These are phyloP conservation scores for Notodonta dromedarius DNA, from an alignment of 2,888 invertebrate species.

Conservation along the genomic window DNA sequence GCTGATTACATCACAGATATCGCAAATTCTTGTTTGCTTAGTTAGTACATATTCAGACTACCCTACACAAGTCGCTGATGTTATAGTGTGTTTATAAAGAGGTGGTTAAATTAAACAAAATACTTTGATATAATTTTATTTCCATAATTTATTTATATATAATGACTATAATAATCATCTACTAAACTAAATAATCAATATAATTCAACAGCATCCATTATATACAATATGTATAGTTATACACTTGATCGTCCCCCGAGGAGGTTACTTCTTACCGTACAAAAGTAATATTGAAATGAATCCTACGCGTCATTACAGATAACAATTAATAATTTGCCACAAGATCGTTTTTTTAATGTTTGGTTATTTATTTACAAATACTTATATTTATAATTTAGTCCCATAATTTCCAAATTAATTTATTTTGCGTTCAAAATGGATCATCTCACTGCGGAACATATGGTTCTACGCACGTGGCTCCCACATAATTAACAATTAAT, in stretches of 20 bases:
- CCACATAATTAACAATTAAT: conserved; percentile 56
- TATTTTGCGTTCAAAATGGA: conserved; percentile 54
- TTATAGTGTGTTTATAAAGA: too few species aligned
- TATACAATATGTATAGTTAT: conserved; percentile 82
- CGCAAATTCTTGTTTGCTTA: too few species aligned
- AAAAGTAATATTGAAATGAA: conserved; percentile 70
- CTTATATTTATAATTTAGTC: conserved; percentile 80
- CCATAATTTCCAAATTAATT: conserved; percentile 78
- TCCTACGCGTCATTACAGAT: conserved; percentile 66
- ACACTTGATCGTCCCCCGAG: conserved; percentile 53
- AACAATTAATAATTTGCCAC: conserved; percentile 82
- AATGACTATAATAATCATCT: conserved; percentile 82
- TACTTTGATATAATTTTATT: conserved; percentile 82
- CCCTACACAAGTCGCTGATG: too few species aligned
- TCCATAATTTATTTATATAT: conserved; percentile 78
- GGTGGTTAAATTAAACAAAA: conserved; percentile 15
- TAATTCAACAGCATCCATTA: conserved; percentile 82
- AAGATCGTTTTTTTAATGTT: conserved; percentile 63
- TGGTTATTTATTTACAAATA: conserved; percentile 78
- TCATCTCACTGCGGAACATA: conserved; percentile 21
- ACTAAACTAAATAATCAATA: conserved; percentile 81
- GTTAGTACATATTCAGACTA: too few species aligned
- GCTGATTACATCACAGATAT: too few species aligned
- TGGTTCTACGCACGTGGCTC: conserved; percentile 26
- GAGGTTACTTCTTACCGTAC: conserved; percentile 63